Base-by-base conservation (phyloP, 2,113 vertebrate genomes). In the Python bivittatus region DNA sequence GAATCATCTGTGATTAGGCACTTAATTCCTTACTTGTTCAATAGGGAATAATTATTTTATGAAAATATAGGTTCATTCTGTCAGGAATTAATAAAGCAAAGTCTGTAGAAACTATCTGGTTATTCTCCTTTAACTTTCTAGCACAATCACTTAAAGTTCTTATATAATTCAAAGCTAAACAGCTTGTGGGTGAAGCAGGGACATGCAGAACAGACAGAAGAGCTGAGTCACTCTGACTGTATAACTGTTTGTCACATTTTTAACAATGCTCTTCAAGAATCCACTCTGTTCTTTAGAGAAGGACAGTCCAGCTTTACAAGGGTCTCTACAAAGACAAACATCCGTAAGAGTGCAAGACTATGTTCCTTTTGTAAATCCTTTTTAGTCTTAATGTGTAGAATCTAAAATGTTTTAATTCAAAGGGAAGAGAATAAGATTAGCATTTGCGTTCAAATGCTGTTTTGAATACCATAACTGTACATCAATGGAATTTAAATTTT, bases 161-260 rank as follows among this genome's bases (percentile, higher is more conserved):
- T 86, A 6, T 72, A 95, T 91, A 96, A 96, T 92, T 91, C 95
- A 91, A 95, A 95, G 93, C 72, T 92, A 61, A 94, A 15, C 23
- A 94, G 29, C 53, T 56, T 94, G 92, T 94, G 72, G 90, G 88
- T 42, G 90, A 87, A 92, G 33, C 92, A 33, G 93, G 93, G 91
- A 96, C 91, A 92, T 83, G 85, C 15, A 91, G 68, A 95, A 15
- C 90, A 94, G 84, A 86, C 88, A 93, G 91, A 93, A 86, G 92
- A 93, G 93, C 88, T 96, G 95, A 95, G 72, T 96, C 94, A 96
- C 0, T 1, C 91, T 58, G 92, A 93, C 84, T 7, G 3, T 11
- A 1, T 84, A 93, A 92, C 88, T 93, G 92, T 96, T 90, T 91
- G 38, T 93, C 56, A 4, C 93, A 84, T 85, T 94, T 95, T 95